Evolutionary conservation across 2,113 vertebrate genomes (phyloP).

Genomic region (Rhizomys pruinosus): DNA sequence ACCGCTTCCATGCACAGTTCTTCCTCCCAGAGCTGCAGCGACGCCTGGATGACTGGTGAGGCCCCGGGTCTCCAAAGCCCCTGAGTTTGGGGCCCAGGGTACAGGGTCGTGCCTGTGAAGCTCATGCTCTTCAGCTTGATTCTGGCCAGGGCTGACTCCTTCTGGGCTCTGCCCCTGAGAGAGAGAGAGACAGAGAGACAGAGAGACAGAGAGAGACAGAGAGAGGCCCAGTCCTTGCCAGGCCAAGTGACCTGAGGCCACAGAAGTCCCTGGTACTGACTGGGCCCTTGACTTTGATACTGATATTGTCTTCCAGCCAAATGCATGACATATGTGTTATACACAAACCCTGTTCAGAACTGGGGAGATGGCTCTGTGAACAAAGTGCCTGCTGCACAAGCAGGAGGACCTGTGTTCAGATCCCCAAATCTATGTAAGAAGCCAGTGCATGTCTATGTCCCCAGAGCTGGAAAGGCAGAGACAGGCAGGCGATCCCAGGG

Average conservation of each 20-base stretch:
- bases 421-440: too few relatives aligned
- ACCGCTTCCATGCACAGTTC: slow-evolving; percentile 92
- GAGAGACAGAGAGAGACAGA: not conserved
- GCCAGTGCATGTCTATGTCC: not conserved
- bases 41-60: slow-evolving; percentile 90
- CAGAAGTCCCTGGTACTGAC: not conserved
- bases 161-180: too few relatives aligned
- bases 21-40: slow-evolving; percentile 92
- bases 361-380: too few relatives aligned
- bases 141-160: not conserved
- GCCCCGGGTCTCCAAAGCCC: not conserved
- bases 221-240: too few relatives aligned
- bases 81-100: not conserved
- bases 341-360: too few relatives aligned
- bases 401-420: too few relatives aligned
- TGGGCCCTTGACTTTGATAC: not conserved
- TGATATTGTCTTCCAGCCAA: not conserved
- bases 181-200: not conserved
- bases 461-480: not conserved
- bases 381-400: too few relatives aligned
- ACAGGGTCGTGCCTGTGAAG: not conserved
- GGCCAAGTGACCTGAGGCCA: not conserved
- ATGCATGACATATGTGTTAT: too few relatives aligned
- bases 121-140: not conserved
- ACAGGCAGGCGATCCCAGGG: too few relatives aligned